Conservation (phyloP, 2,113 vertebrate species). For the Ifrita kowaldi region DNA sequence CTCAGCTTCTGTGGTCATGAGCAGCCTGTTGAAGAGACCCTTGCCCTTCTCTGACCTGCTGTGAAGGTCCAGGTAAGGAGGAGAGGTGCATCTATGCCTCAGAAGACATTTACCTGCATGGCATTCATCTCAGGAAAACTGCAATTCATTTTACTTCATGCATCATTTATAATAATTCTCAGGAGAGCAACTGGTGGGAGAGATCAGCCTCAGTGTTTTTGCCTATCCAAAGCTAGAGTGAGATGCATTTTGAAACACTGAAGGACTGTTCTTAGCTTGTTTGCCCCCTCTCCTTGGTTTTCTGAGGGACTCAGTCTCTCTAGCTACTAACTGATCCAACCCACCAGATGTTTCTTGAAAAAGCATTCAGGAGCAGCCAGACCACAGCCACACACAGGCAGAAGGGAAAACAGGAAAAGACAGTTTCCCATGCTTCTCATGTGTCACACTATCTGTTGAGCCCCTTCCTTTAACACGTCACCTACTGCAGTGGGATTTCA, state of each 20-base stretch:
- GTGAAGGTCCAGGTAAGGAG: neutral
- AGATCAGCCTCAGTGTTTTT: neutral
- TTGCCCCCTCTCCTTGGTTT: neutral
- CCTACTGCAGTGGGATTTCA: neutral
- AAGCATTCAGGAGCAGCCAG: neutral
- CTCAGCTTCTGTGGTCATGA: neutral
- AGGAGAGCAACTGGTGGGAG: neutral
- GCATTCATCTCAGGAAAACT: neutral
- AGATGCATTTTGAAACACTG: neutral
- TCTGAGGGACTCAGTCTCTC: neutral
- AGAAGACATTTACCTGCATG: neutral
- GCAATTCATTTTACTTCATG: neutral
- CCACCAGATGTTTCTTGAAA: neutral
- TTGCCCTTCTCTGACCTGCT: neutral
- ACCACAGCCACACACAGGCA: neutral
- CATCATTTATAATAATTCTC: neutral
- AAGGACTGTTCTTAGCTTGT: neutral
- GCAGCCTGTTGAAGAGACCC: neutral
- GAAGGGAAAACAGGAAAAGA: neutral
- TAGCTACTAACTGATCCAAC: neutral
- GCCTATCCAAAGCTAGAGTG: neutral
- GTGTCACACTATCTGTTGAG: neutral
- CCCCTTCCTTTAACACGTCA: neutral
- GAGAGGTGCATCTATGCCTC: rapidly evolving
- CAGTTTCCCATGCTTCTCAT: neutral